Evolutionary conservation across 2,797 vertebrate genomes (phyloP), one percentile per base, ranked within the genome.

Genomic region (Taenioides sp.): DNA sequence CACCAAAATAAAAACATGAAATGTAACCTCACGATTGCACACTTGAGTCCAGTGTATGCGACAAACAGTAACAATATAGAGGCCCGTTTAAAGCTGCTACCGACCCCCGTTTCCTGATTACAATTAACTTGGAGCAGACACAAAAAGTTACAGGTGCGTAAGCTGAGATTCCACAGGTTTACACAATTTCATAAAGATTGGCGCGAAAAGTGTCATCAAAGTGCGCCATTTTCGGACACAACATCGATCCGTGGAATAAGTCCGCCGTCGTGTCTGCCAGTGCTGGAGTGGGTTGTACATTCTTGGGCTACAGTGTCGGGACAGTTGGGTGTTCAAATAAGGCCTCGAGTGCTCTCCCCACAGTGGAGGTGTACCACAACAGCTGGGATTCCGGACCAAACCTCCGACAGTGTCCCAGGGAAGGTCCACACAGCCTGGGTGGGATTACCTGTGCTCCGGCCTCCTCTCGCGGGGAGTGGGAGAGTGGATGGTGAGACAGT

Each of bases 231-330:
- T 34, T 17, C 27, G 2, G 58, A 60, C 58, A 18, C 6, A 0
- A 31, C 18, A 18, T 60, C 6, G 27, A 11, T 28, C 31, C 18
- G 58, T 60, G 58, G 27, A 60, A 17, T 14, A 27, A 25, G 23
- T 58, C 57, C 28, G 17, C 4, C 59, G 7, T 34, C 25, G 25
- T 5, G 59, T 61, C 10, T 12, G 60, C 31, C 31, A 22, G 5
- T 23, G 31, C 28, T 72, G 62, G 81, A 76, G 85, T 72, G 76
- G 67, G 80, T 52, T 68, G 73, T 87, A 88, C 87, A 88, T 84
- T 89, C 81, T 76, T 83, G 65, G 73, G 79, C 80, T 82, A 76
- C 78, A 84, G 69, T 72, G 75, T 80, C 61, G 72, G 74, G 63
- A 70, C 72, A 72, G 75, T 27, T 0, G 40, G 64, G 64, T 25